Base-by-base conservation (phyloP, 2,888 invertebrate genomes). In the Chironomus riparius region DNA sequence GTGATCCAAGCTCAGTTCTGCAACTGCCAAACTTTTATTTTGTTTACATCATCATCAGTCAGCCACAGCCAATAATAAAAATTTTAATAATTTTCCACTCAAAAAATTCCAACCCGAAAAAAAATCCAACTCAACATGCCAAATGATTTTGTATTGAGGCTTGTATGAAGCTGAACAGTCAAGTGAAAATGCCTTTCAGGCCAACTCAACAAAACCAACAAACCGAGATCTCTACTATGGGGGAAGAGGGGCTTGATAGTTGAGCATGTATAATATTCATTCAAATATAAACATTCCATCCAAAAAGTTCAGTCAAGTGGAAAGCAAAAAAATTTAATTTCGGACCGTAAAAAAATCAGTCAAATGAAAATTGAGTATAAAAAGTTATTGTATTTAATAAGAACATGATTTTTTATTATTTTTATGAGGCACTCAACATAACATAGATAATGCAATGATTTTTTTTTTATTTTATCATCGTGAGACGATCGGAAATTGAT, bases 401-500 rank as follows among this genome's bases (percentile, higher is more conserved):
- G 38, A 38, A 50, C 50, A 50, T 50, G 38, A 38, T 56, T 56
- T n/a, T 50, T 50, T 50, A 50, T 50, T 50, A 50, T 50, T 50
- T 56, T 56, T 56, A 56, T 56, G 56, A 56, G n/a, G 56, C 2
- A 56, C 56, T 38, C 38, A 13, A 65, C 21, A 21, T 56, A 15
- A 18, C 56, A 56, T n/a, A 56, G 18, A 56, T 56, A 56, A 56
- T 56, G n/a, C 56, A 1, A 15, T 65, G 24, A 65, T 24, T 15
- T 38, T 24, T 50, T n/a, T n/a, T n/a, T n/a, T n/a, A n/a, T n/a
- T n/a, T 74, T 68, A 74, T 74, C 74, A 48, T 47, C 74, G 74
- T 74, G 74, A 28, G 74, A 74, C 68, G 48, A 74, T 74, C 74
- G 24, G 68, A 22, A 74, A 74, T 62, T 74, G 74, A 74, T 74